Base-by-base conservation (phyloP, 2,888 invertebrate genomes). In the Eupithecia vulgata region DNA sequence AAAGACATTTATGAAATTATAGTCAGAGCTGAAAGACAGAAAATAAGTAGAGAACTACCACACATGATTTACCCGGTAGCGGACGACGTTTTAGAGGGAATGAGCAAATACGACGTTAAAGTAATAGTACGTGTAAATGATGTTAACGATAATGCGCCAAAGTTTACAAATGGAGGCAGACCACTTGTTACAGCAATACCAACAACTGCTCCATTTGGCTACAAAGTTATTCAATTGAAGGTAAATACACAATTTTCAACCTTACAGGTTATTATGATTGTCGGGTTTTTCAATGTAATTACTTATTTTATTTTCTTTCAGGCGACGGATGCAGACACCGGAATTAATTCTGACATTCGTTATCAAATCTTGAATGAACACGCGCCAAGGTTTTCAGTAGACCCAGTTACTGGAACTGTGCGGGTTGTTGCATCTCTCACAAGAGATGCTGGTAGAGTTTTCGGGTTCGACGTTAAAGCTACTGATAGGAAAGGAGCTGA, bases 401-500 rank as follows among this genome's bases (percentile, higher is more conserved):
- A 98, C 88, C 95, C 97, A 0, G 91, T 96, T 0, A 95, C 96
- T 1, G 98, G 98, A 5, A 96, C 96, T 79, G 96, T 98, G 65
- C 95, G 97, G 17, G 96, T 97, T 0, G 95, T 97, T 21, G 95
- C 96, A 1, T 95, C 96, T 59, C 96, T 98, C 73, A 93, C 95
- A 0, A 91, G 95, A 69, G 96, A 96, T 79, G 96, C 96, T 25
- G 97, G 97, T 0, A 95, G 96, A 78, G 97, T 98, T 61, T 97
- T 96, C 84, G 97, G 97, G 0, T 98, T 98, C 83, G 98, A 98
- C 89, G 97, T 98, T 13, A 97, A 97, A 90, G 98, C 98, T 13
- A 97, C 97, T 0, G 98, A 98, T 86, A 95, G 96, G 73, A 94
- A 95, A 35, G 98, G 98, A 1, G 97, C 97, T 62, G 97, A 97